These are phyloP conservation scores for Noctua pronuba DNA, from an alignment of 2,888 invertebrate species.

Conservation along the genomic window DNA sequence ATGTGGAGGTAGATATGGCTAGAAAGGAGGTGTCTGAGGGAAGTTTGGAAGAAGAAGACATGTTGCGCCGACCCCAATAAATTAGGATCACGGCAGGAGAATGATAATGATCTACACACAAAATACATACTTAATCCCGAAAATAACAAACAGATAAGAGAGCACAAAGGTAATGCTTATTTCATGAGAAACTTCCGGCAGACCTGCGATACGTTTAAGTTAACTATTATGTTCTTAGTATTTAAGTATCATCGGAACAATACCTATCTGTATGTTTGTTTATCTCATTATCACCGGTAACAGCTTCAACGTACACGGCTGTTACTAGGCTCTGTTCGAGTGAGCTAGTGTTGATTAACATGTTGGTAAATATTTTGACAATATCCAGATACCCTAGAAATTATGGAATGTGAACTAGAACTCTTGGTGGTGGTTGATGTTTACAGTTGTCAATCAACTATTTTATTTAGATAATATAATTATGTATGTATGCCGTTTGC, in stretches of 20 bases:
- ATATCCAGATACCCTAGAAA: constrained; percentile 1
- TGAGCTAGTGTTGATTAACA: not conserved
- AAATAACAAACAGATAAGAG: not conserved
- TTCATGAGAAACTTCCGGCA: not conserved
- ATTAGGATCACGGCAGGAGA: too few species aligned
- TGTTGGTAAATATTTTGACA: constrained; percentile 2
- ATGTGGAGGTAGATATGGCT: too few species aligned
- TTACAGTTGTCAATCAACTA: not conserved
- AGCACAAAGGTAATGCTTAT: not conserved
- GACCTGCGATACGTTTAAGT: not conserved
- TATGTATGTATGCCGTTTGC: not conserved
- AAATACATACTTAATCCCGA: not conserved
- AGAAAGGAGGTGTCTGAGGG: too few species aligned
- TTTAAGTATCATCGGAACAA: not conserved
- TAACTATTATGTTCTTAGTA: not conserved
- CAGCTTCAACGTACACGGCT: not conserved
- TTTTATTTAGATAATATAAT: not conserved
- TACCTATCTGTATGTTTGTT: constrained; percentile 18
- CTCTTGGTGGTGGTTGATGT: not conserved
- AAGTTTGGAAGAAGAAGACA: too few species aligned
- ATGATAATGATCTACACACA: too few species aligned
- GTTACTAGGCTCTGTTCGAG: constrained; percentile 28
- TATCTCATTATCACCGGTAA: constrained; percentile 9
- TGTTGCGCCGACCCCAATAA: too few species aligned
- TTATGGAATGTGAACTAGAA: not conserved